Evolutionary conservation across 1,140 invertebrate species (phyloP).

Genomic region (roundworm (Caenorhabditis elegans)): DNA sequence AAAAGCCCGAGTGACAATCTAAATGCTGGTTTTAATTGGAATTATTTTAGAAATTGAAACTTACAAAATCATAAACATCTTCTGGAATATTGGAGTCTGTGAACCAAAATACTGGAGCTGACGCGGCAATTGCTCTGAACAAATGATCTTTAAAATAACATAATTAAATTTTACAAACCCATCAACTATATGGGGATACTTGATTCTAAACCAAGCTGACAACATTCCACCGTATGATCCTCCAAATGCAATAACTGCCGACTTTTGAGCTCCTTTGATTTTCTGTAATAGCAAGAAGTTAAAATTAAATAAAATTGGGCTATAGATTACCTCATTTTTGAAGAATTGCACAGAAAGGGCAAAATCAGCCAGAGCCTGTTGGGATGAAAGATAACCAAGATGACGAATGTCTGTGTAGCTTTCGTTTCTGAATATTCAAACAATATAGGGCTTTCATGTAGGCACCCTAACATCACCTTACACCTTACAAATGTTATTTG

Average conservation of each 20-base stretch:
- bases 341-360: conserved; percentile 79
- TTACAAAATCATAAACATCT: conserved; percentile 73
- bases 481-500: too few species aligned
- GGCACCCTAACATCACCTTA: too few species aligned
- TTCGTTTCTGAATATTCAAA: background rate
- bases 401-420: conserved; percentile 69
- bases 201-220: conserved; percentile 89
- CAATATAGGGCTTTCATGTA: too few species aligned
- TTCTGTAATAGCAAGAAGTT: conserved; percentile 44
- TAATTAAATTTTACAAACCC: too few species aligned
- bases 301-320: background rate
- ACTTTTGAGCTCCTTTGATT: conserved; percentile 76
- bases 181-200: conserved; percentile 84
- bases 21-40: too few species aligned
- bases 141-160: background rate
- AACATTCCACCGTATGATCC: conserved; percentile 88
- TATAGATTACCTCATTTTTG: conserved; percentile 67
- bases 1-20: conserved; percentile 46
- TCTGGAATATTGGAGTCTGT: conserved; percentile 77
- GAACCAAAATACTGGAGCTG: conserved; percentile 90
- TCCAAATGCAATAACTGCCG: conserved; percentile 85
- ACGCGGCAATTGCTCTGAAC: conserved; percentile 85
- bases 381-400: conserved; percentile 82
- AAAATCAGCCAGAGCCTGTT: conserved; percentile 91
- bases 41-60: too few species aligned